Percentiles rank a stretch among this genome's conserved stretches.
Evolutionary conservation across 2,113 vertebrate species (phyloP).

Genomic region (Serilophus lunatus): DNA sequence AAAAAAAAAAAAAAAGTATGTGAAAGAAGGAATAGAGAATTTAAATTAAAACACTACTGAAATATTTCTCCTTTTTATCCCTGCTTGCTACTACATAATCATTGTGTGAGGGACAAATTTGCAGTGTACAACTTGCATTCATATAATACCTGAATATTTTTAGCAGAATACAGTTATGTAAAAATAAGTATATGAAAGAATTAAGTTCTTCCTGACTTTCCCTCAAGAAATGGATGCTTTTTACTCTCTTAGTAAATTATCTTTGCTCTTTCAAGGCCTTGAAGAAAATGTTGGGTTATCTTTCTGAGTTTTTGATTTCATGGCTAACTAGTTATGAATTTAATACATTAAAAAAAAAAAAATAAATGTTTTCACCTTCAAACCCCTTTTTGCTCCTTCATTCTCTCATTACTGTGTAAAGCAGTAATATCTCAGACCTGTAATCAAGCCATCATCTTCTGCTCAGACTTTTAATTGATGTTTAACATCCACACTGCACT

Average conservation of each 20-base stretch:
- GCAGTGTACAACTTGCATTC: not conserved
- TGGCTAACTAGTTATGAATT: not conserved
- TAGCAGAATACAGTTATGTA: not conserved
- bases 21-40: not conserved
- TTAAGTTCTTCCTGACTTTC: not conserved
- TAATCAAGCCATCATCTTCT: not conserved
- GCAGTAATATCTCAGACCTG: not conserved
- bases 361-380: not conserved
- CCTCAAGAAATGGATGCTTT: not conserved
- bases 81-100: not conserved
- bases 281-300: not conserved
- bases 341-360: not conserved
- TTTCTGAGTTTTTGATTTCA: conserved; percentile 24
- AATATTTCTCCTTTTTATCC: not conserved
- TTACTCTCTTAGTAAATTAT: not conserved
- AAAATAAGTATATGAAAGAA: not conserved
- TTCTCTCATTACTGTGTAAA: not conserved
- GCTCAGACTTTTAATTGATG: not conserved
- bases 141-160: not conserved
- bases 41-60: not conserved
- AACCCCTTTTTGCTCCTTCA: not conserved
- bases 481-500: not conserved
- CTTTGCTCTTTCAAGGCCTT: not conserved
- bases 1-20: not conserved
- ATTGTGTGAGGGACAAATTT: not conserved